Base-by-base conservation (phyloP, 2,888 invertebrate species). In the Hedya salicella region DNA sequence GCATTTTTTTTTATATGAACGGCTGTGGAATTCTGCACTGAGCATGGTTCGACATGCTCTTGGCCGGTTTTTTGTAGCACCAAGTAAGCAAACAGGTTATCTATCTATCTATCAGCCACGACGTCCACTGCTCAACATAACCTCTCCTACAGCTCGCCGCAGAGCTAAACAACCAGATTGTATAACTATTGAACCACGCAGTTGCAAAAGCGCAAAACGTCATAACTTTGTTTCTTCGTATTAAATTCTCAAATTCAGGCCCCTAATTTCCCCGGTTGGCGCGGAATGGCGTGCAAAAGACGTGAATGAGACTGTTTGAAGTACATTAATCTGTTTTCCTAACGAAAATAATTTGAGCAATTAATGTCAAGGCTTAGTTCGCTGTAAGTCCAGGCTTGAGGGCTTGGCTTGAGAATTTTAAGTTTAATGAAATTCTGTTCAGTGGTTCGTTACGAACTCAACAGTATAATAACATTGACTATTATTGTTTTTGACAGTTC, bases 311-410 rank as follows among this genome's bases (percentile, higher is more conserved):
- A 42, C 32, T 56, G 54, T 53, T 49, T 46, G 32, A 61, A 64
- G 60, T 67, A 42, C 62, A 64, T 64, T 63, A 63, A 63, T 63
- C 68, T 39, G 25, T 39, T 40, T 62, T 62, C 40, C 21, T 61
- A 56, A 62, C 48, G 11, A 65, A 64, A 59, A 52, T 40, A 53
- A 62, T 65, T 64, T 36, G 32, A 62, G 53, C 52, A 68, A 68
- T 68, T 65, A 25, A 25, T 16, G 30, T 30, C 21, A 39, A 52
- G 25, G 30, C 42, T 21, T 25, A n/a, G 21, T 21, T 25, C 5
- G 21, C 21, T n/a, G 11, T 48, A 25, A 25, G 25, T 19, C 39
- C 2, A 17, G 32, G 13, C 19, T 19, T 36, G 13, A 1, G 36
- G 32, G 17, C 6, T 39, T 53, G 2, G 53, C 13, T 6, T 8